Conservation (phyloP, 2,888 invertebrate genomes). For the Neria commutata region DNA sequence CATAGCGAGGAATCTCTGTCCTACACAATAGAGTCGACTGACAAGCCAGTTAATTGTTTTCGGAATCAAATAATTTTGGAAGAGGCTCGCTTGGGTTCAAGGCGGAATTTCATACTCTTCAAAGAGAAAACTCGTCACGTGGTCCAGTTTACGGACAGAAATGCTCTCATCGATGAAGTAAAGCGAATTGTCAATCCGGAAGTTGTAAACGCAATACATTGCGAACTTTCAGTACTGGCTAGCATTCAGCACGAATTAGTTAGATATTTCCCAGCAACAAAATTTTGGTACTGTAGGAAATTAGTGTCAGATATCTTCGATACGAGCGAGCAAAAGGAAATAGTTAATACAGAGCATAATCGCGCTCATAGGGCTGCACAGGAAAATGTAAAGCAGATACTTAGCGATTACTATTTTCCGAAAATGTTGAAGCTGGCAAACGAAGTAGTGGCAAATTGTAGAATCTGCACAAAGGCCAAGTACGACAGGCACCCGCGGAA, state of each 20-base stretch:
- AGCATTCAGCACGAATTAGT: background rate
- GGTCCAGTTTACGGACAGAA: background rate
- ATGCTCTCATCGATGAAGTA: conserved; percentile 2
- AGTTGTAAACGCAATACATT: conserved; percentile 5
- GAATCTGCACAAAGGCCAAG: conserved; percentile 14
- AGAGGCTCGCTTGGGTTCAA: background rate
- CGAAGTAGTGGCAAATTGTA: background rate
- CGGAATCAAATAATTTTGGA: conserved; percentile 8
- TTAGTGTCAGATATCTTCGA: conserved; percentile 10
- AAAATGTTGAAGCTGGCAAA: conserved; percentile 10
- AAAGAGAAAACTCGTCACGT: conserved; percentile 2
- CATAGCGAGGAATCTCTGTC: conserved; percentile 21
- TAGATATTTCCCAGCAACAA: no score
- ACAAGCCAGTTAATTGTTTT: conserved; percentile 19
- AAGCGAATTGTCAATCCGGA: background rate
- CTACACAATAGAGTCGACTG: conserved; percentile 4
- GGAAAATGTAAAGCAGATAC: conserved; percentile 12
- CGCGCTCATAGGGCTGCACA: conserved; percentile 15
- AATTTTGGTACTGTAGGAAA: background rate
- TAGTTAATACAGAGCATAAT: conserved; percentile 13
- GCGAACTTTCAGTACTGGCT: background rate
- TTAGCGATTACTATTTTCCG: conserved; percentile 18
- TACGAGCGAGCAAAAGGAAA: conserved; percentile 15
- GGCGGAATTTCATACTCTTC: conserved; percentile 6
- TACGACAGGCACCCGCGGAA: conserved; percentile 1